Conservation (phyloP, 30 jellyfish, hydroid and myxozoan genomes). For the Rhopilema esculentum region DNA sequence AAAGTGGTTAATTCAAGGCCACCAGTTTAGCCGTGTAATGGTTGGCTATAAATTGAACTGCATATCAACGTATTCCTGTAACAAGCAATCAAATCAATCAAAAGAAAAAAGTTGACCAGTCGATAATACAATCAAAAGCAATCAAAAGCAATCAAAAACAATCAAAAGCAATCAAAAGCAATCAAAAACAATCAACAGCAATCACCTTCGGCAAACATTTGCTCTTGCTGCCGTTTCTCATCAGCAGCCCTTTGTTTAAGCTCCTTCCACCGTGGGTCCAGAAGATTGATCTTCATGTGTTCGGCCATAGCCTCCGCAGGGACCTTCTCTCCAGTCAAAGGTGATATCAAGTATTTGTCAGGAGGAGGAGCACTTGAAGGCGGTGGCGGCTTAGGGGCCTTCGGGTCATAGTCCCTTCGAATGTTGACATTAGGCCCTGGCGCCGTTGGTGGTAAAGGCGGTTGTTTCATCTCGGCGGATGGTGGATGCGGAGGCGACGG, state of each 20-base stretch:
- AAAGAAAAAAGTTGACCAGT: no score
- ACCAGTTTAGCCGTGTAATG: no score
- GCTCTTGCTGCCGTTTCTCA: conserved; percentile 94
- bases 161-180: neutral
- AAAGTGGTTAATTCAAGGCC: no score
- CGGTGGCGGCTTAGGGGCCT: conserved; percentile 88
- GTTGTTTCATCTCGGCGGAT: conserved; percentile 57
- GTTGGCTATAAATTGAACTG: no score
- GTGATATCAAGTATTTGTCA: conserved; percentile 92
- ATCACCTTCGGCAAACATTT: conserved; percentile 95
- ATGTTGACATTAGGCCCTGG: conserved; percentile 90
- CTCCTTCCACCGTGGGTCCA: conserved; percentile 99
- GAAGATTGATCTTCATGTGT: conserved; percentile 87
- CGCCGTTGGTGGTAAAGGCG: conserved; percentile 93
- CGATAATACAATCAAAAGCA: no score
- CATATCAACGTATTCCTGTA: no score
- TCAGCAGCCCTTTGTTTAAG: conserved; percentile 84
- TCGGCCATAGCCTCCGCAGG: conserved; percentile 99
- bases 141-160: no score
- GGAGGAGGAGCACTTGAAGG: conserved; percentile 87
- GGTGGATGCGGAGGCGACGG: conserved; percentile 71
- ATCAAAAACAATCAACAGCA: neutral
- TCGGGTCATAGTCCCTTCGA: conserved; percentile 94
- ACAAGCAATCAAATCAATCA: no score
- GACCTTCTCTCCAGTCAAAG: conserved; percentile 97